phyloP scores from a whole-genome alignment of 2,797 vertebrate species.

The Falco columbarius region DNA sequence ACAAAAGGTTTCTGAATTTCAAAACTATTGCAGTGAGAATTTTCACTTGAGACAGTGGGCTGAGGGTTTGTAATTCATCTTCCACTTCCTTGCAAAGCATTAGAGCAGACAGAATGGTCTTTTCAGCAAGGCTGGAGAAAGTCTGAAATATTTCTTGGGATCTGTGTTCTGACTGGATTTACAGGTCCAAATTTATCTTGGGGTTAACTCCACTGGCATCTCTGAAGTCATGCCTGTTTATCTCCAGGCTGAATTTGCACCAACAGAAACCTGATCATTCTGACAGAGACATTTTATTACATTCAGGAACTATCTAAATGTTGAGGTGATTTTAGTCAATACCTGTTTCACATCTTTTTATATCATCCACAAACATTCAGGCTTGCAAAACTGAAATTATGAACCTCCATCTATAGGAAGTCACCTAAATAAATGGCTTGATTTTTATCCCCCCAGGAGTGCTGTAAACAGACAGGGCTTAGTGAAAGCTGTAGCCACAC shows the following conservation, averaged over 20 bases:
- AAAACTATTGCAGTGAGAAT: not conserved
- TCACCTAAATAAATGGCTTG: not conserved
- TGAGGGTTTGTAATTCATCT: not conserved
- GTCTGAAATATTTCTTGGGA: not conserved
- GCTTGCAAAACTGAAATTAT: not conserved
- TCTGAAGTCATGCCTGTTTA: not conserved
- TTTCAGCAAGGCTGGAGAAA: not conserved
- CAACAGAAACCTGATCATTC: not conserved
- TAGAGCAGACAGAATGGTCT: not conserved
- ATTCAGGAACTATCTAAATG: not conserved
- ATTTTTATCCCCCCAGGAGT: not conserved
- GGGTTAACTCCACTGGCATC: not conserved
- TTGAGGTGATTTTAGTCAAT: not conserved
- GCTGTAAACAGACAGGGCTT: not conserved
- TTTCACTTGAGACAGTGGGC: not conserved
- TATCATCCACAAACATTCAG: not conserved
- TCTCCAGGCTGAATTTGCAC: not conserved
- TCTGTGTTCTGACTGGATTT: not conserved
- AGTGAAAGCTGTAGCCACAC: not conserved
- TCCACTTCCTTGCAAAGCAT: not conserved
- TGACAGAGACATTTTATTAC: not conserved
- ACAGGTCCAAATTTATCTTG: not conserved
- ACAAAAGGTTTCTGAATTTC: not conserved
- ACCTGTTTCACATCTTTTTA: not conserved
- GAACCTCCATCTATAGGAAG: not conserved